Percentiles rank a stretch among this genome's conserved stretches.
Evolutionary conservation across 1,140 invertebrate genomes (phyloP).

Genomic region (Drosophila oshimai): DNA sequence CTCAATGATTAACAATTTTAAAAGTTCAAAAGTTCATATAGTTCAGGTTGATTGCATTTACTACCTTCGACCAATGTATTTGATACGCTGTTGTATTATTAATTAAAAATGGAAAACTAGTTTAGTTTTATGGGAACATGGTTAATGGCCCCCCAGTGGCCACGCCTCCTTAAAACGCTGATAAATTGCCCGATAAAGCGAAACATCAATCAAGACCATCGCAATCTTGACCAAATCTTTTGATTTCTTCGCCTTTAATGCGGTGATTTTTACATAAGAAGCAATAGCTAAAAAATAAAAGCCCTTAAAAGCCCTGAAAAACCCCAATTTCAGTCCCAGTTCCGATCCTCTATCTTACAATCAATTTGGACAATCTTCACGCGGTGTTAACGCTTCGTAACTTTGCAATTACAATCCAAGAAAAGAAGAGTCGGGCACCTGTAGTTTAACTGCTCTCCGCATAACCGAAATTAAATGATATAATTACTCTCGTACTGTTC

Average conservation of each 20-base stretch:
- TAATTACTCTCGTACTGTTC: conserved; percentile 57
- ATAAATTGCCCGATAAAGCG: conserved; percentile 41
- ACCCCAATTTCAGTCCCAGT: conserved; percentile 14
- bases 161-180: not conserved
- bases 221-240: conserved; percentile 18
- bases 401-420: conserved; percentile 49
- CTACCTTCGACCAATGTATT: no score
- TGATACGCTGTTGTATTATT: no score
- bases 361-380: conserved; percentile 66
- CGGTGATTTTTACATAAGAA: conserved; percentile 3
- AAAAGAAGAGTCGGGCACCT: conserved; percentile 10
- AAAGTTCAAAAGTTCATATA: no score
- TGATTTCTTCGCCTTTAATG: not conserved
- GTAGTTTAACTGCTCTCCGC: conserved; percentile 32
- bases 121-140: no score
- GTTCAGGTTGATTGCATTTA: no score
- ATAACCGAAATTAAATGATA: conserved; percentile 67
- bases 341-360: conserved; percentile 16
- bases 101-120: not conserved
- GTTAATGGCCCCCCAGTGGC: not conserved
- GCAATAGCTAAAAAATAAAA: not conserved
- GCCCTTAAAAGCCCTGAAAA: not conserved
- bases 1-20: no score
- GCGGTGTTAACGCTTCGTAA: conserved; percentile 73
- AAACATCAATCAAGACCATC: conserved; percentile 38